Conservation (phyloP, 2,888 invertebrate genomes). For the Drosophila phalerata region DNA sequence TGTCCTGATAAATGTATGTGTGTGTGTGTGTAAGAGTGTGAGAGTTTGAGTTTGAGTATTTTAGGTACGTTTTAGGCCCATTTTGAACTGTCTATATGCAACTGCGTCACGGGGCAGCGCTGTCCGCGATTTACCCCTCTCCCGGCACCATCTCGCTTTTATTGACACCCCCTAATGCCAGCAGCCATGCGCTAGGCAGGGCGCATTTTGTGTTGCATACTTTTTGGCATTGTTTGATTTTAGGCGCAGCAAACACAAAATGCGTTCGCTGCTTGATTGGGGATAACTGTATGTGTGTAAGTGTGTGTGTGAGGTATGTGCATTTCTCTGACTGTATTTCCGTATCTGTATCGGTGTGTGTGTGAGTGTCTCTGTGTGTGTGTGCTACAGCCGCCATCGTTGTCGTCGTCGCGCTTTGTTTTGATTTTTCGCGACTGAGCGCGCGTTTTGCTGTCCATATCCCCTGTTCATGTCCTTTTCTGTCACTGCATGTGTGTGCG, state of each 20-base stretch:
- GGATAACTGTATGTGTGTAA: constrained; percentile 30
- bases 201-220: constrained; percentile 61
- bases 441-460: constrained; percentile 58
- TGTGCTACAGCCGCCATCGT: constrained; percentile 39
- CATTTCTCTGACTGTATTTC: constrained; percentile 48
- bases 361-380: constrained; percentile 10
- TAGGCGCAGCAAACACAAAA: constrained; percentile 76
- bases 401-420: constrained; percentile 76
- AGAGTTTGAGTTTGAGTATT: constrained; percentile 20
- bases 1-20: not conserved
- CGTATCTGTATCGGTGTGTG: constrained; percentile 24
- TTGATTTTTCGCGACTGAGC: constrained; percentile 80
- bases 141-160: not conserved
- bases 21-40: constrained; percentile 6
- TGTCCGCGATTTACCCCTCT: constrained; percentile 3
- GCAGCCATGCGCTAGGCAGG: constrained; percentile 14
- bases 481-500: constrained; percentile 39
- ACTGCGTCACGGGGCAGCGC: constrained; percentile 39
- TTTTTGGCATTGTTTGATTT: constrained; percentile 77
- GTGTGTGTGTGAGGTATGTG: constrained; percentile 49
- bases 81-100: constrained; percentile 35
- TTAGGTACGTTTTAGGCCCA: constrained; percentile 64
- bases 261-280: constrained; percentile 76
- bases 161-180: not conserved
- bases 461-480: constrained; percentile 38